These are phyloP conservation scores for Tetranychus truncatus DNA, from an alignment of 2,888 invertebrate genomes.

Conservation along the genomic window DNA sequence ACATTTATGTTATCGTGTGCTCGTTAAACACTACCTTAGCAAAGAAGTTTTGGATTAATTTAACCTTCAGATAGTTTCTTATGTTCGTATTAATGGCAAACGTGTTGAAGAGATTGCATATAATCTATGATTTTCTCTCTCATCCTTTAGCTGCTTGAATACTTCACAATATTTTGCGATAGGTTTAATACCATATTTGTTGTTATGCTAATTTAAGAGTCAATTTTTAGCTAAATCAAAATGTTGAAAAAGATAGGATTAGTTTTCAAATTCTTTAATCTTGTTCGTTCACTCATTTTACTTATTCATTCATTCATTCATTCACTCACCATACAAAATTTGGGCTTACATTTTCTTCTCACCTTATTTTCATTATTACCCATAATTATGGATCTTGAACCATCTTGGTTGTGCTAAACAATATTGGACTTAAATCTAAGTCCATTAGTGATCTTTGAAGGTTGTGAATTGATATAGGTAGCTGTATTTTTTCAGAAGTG, in stretches of 20 bases:
- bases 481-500: neutral
- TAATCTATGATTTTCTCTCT: neutral
- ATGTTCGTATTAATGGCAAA: neutral
- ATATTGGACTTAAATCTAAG: neutral
- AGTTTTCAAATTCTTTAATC: neutral
- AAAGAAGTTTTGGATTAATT: neutral
- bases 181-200: neutral
- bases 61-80: neutral
- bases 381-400: conserved; percentile 1
- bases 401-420: neutral
- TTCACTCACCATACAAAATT: no score
- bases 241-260: neutral
- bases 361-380: neutral
- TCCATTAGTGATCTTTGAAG: neutral
- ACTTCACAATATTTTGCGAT: neutral
- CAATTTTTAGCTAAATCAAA: neutral
- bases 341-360: neutral
- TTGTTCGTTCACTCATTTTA: no score
- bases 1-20: neutral
- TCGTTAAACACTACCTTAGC: neutral
- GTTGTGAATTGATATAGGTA: neutral
- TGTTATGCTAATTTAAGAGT: neutral
- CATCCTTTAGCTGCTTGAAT: neutral
- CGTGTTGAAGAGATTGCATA: neutral
- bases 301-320: no score